Evolutionary conservation across 2,113 vertebrate species (phyloP).

Genomic region (Gobio gobio): DNA sequence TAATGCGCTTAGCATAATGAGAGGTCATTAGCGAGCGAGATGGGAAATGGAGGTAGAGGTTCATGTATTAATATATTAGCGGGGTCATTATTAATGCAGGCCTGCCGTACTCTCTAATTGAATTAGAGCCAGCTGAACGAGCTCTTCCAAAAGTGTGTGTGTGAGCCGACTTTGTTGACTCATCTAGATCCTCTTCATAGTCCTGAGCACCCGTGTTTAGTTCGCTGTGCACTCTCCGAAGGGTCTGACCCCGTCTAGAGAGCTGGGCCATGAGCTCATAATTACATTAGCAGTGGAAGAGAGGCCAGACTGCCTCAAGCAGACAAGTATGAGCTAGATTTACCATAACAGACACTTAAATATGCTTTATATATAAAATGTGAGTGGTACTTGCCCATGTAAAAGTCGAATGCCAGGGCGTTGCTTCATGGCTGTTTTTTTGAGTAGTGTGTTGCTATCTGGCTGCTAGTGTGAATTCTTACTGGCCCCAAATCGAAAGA

Average conservation of each 20-base stretch:
- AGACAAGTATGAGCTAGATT: conserved; percentile 12
- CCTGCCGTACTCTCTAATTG: conserved; percentile 28
- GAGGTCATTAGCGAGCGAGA: conserved; percentile 36
- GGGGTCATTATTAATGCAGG: conserved; percentile 28
- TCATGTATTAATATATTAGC: conserved; percentile 21
- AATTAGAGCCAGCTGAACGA: conserved; percentile 43
- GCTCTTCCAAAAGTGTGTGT: background rate
- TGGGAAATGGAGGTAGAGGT: background rate
- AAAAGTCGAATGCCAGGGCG: background rate
- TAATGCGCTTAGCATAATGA: conserved; percentile 47
- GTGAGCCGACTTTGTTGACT: conserved; percentile 38
- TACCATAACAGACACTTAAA: background rate
- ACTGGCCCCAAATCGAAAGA: background rate
- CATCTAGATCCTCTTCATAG: background rate
- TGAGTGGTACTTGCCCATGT: background rate
- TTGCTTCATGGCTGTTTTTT: background rate
- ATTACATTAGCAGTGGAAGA: conserved; percentile 47
- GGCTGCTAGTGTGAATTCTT: background rate
- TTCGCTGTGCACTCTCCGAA: conserved; percentile 12
- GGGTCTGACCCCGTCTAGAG: conserved; percentile 27
- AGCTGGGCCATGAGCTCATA: conserved; percentile 25
- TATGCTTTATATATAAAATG: background rate
- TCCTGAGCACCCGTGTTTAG: background rate
- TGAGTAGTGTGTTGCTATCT: background rate
- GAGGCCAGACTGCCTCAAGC: conserved; percentile 16